Base-by-base conservation (phyloP, 1,140 invertebrate species). In the Pogonomyrmex barbatus region DNA sequence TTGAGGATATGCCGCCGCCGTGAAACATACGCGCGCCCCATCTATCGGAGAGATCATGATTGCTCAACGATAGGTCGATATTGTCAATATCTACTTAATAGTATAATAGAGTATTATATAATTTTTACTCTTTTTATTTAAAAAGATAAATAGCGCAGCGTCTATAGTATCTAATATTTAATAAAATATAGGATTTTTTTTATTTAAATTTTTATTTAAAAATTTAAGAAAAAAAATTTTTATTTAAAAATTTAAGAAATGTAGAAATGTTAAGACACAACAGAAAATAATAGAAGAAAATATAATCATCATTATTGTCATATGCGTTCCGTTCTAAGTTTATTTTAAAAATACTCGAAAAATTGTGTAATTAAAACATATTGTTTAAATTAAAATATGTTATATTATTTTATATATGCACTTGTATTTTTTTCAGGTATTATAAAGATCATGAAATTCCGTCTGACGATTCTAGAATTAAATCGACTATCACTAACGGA, bases 401-500 rank as follows among this genome's bases (percentile, higher is more conserved):
- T 45, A 45, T n/a, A n/a, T n/a, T n/a, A n/a, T n/a, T n/a, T 62
- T 77, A 30, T 33, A 2, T n/a, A n/a, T 45, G 50, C 8, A 47
- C 47, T 47, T 77, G 4, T 70, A n/a, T 62, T 56, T 50, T 50
- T 63, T 73, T 75, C 2, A 96, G 96, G 96, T 94, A 91, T 47
- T 94, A 93, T 78, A 94, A 96, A 42, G 95, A 94, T 0, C 92
- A 95, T 42, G 94, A 95, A 89, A 92, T 96, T 24, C 91, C 94
- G 1, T 71, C 90, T 4, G 93, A 95, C 17, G 95, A 95, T 47
- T 92, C 93, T 52, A 95, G 95, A 90, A 94, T 95, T 36, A 95
- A 94, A 4, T 81, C 96, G 12, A 96, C 96, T 39, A 92, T 95
- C 4, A 95, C 96, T 42, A 95, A 94, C 54, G 97, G 96, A 90